Evolutionary conservation across 2,888 invertebrate species (phyloP).

Genomic region (Lepidochrysops patricia): DNA sequence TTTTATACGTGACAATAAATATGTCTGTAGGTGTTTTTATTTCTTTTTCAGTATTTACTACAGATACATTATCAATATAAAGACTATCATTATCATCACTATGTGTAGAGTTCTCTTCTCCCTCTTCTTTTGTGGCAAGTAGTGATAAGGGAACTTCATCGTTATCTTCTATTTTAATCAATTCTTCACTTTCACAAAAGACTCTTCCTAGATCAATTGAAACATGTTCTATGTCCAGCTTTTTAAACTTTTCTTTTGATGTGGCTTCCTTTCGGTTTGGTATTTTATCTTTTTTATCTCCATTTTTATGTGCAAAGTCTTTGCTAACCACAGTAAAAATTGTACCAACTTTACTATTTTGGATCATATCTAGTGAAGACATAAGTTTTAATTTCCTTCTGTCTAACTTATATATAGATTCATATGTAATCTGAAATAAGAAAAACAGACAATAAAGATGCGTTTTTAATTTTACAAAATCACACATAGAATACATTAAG

Average conservation of each 20-base stretch:
- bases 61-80: conserved; percentile 8
- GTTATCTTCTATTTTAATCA: neutral
- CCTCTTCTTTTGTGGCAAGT: no score
- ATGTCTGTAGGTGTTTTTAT: neutral
- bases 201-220: neutral
- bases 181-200: neutral
- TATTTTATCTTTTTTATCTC: conserved; percentile 7
- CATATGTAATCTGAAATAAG: conserved; percentile 36
- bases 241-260: neutral
- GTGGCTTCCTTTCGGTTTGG: neutral
- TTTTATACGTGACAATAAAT: neutral
- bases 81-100: neutral
- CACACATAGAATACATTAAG: no score
- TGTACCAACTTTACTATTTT: neutral
- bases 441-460: neutral
- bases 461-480: no score
- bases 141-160: neutral
- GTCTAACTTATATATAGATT: conserved; percentile 43
- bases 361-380: conserved; percentile 32
- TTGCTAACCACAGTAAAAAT: neutral
- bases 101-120: neutral
- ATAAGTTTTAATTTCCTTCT: conserved; percentile 31
- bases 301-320: neutral
- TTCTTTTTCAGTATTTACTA: conserved; percentile 13
- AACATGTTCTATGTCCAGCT: neutral